phyloP scores from a whole-genome alignment of 2,888 invertebrate genomes.

The Eristalis pertinax region DNA sequence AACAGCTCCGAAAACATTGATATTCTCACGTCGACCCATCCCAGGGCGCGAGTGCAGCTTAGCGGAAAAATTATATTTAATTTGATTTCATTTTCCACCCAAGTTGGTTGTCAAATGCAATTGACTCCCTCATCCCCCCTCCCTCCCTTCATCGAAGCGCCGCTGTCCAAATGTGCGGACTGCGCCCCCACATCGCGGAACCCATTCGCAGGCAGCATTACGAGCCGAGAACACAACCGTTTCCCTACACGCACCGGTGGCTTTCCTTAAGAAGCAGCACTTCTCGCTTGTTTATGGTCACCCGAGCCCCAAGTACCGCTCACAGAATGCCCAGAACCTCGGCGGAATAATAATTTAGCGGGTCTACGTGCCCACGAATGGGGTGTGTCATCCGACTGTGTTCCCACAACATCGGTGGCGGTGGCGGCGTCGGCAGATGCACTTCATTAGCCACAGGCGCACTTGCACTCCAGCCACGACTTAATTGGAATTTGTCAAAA shows the following conservation, averaged over 20 bases:
- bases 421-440: slow-evolving; percentile 55
- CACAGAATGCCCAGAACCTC: not conserved
- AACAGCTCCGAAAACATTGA: slow-evolving; percentile 45
- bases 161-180: too few relatives aligned
- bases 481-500: slow-evolving; percentile 68
- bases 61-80: slow-evolving; percentile 62
- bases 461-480: slow-evolving; percentile 45
- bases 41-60: slow-evolving; percentile 42
- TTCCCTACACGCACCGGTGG: too few relatives aligned
- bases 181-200: too few relatives aligned
- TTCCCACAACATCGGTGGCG: slow-evolving; percentile 66
- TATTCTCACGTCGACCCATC: slow-evolving; percentile 61
- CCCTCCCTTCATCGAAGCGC: not conserved
- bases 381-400: slow-evolving; percentile 41
- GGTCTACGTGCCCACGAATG: slow-evolving; percentile 47
- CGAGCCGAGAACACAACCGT: too few relatives aligned
- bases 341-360: slow-evolving; percentile 54
- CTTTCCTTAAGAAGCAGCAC: too few relatives aligned
- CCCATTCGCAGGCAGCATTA: too few relatives aligned
- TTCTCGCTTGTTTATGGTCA: too few relatives aligned
- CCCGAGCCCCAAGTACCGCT: too few relatives aligned
- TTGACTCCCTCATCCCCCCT: slow-evolving; percentile 8
- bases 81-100: slow-evolving; percentile 60
- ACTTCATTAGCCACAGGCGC: slow-evolving; percentile 66
- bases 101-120: not conserved